phyloP scores from a whole-genome alignment of 2,888 invertebrate genomes.

The Galerucella calmariensis region DNA sequence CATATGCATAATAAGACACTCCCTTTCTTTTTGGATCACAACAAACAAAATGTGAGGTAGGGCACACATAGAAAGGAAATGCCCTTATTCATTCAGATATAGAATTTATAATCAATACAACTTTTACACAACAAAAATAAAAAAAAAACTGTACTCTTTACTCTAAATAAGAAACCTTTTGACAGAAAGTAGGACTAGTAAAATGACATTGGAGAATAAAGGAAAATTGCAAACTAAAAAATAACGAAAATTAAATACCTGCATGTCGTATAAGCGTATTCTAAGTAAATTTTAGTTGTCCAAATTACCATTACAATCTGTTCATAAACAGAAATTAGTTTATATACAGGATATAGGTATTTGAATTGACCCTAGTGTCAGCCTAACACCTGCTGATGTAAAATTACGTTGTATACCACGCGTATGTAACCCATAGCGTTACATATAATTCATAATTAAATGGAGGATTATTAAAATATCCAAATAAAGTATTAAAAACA shows the following conservation, averaged over 20 bases:
- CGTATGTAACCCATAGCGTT: constrained; percentile 48
- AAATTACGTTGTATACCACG: constrained; percentile 54
- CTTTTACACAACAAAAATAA: constrained; percentile 23
- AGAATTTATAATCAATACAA: constrained; percentile 33
- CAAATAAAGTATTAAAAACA: constrained; percentile 45
- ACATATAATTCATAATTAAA: constrained; percentile 46
- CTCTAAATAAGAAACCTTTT: constrained; percentile 36
- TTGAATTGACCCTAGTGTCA: constrained; percentile 50
- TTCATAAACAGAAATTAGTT: constrained; percentile 43
- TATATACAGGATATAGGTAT: constrained; percentile 41
- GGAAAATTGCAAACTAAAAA: constrained; percentile 7
- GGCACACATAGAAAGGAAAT: constrained; percentile 1
- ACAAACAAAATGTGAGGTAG: constrained; percentile 23
- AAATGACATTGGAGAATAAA: constrained; percentile 23
- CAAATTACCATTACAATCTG: constrained; percentile 65
- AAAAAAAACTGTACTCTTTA: constrained; percentile 17
- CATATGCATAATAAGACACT: constrained; percentile 30
- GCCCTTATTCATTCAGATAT: constrained; percentile 10
- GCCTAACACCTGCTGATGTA: constrained; percentile 64
- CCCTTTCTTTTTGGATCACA: constrained; percentile 31
- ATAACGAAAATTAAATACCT: constrained; percentile 58
- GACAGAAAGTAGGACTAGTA: constrained; percentile 24
- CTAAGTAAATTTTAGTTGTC: constrained; percentile 55
- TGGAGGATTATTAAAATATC: constrained; percentile 42
- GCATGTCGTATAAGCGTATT: constrained; percentile 65